Evolutionary conservation across 1,140 invertebrate genomes (phyloP), one percentile per base, ranked within the genome.

Genomic region (Phthorimaea operculella): DNA sequence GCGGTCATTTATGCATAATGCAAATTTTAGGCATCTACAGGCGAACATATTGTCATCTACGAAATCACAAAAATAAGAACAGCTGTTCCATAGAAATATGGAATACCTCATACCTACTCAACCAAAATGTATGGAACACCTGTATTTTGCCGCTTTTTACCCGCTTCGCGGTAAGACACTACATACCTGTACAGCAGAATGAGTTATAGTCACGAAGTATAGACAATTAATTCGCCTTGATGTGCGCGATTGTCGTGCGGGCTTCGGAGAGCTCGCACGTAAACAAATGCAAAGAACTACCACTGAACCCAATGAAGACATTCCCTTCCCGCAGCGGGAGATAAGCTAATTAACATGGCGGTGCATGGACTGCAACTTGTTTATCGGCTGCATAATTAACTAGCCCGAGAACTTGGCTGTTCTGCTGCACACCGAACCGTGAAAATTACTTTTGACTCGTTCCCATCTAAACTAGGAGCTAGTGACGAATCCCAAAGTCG

Each of bases 381-480:
- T 72, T 72, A 68, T 70, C 67, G 58, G 55, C 59, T 66, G 63
- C 72, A 70, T 74, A 70, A 74, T 74, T 72, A 74, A 68, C 59
- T 60, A n/a, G 59, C 55, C n/a, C 54, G 57, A 34, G 33, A 47
- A 47, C 12, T 47, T 47, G 39, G 55, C 49, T 45, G 33, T 28
- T 4, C 21, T 6, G 2, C 14, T 52, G 54, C 52, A 57, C 42
- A 36, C 17, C 51, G 51, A 60, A 51, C 52, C 58, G 42, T 59
- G 47, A 50, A 55, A 59, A 57, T 57, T 50, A 39, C 21, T 28
- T 28, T 28, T 28, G 21, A 28, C 21, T 28, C 2, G 21, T 28
- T 2, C 21, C 21, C 6, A n/a, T n/a, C n/a, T n/a, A n/a, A n/a
- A n/a, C n/a, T n/a, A n/a, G n/a, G n/a, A n/a, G n/a, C n/a, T n/a